Evolutionary conservation across 2,113 vertebrate genomes (phyloP), one percentile per base, ranked within the genome.

Genomic region (Halichoerus grypus): DNA sequence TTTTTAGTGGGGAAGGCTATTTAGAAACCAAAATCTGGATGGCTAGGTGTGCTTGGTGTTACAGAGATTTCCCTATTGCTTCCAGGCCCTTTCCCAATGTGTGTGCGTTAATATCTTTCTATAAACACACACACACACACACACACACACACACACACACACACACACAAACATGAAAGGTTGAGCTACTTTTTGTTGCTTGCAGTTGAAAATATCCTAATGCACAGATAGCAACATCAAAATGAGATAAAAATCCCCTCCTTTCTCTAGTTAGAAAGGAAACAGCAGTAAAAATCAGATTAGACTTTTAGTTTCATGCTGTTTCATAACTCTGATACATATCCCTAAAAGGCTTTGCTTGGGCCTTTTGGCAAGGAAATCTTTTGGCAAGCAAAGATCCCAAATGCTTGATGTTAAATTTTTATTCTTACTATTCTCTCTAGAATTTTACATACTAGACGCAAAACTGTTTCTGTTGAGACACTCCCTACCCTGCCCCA

Each of bases 201-300:
- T 92, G n/a, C 69, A 88, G 28, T 31, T 88, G 24, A 83, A 85
- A 90, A 61, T 26, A 83, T 88, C 53, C 39, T 88, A 94, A 57
- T 16, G 80, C 31, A 94, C 12, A 82, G 51, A 67, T 7, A 93
- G 46, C 51, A 86, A 87, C 57, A 94, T 76, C 14, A 82, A 72
- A 90, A 55, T 36, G n/a, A 94, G 76, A 88, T 61, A 88, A 93
- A 84, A 83, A 77, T 83, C 67, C 59, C 42, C 76, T 93, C 69
- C 53, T 65, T 72, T 72, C 51, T 83, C 59, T 42, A 80, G 49
- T 65, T 74, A 86, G n/a, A 28, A 95, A 94, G 72, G 63, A 89
- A 93, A 86, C 14, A 65, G 42, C 39, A 93, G 33, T 46, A 59
- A 80, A 95, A 95, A 88, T 24, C 7, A 74, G 49, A 55, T 83